Conservation (phyloP, 2,113 vertebrate species). For the Kryptolebias marmoratus region DNA sequence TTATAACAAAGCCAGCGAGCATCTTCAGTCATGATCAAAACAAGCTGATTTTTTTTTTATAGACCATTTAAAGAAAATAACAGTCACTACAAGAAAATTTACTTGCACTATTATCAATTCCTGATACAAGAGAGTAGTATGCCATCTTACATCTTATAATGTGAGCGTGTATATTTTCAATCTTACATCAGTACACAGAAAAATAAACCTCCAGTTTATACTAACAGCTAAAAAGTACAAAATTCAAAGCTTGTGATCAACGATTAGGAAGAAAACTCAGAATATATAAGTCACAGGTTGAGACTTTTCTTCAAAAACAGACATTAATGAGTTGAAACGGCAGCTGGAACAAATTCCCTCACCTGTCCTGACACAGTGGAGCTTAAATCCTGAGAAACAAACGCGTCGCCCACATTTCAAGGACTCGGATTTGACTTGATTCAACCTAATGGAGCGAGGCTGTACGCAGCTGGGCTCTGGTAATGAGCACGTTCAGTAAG, state of each 20-base stretch:
- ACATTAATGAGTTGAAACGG: neutral
- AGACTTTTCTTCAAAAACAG: neutral
- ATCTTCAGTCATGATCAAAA: neutral
- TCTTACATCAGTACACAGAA: neutral
- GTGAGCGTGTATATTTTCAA: neutral
- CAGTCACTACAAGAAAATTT: too few species aligned
- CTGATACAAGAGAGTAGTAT: too few species aligned
- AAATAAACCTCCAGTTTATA: neutral
- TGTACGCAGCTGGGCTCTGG: conserved; percentile 50
- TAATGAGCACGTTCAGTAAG: conserved; percentile 39
- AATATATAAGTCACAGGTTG: neutral
- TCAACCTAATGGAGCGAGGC: conserved; percentile 29
- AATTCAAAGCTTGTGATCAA: neutral
- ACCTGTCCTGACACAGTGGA: conserved; percentile 28
- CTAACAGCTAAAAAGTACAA: neutral
- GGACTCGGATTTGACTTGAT: conserved; percentile 43
- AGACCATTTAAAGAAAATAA: too few species aligned
- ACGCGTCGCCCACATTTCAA: conserved; percentile 11
- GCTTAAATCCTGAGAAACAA: conserved; percentile 15
- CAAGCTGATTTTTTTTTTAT: neutral
- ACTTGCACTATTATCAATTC: too few species aligned
- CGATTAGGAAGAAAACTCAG: neutral
- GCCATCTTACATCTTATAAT: too few species aligned
- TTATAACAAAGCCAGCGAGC: neutral
- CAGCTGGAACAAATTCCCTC: conserved; percentile 33